Base-by-base conservation (phyloP, 2,113 vertebrate genomes). In the Heterochromis multidens region DNA sequence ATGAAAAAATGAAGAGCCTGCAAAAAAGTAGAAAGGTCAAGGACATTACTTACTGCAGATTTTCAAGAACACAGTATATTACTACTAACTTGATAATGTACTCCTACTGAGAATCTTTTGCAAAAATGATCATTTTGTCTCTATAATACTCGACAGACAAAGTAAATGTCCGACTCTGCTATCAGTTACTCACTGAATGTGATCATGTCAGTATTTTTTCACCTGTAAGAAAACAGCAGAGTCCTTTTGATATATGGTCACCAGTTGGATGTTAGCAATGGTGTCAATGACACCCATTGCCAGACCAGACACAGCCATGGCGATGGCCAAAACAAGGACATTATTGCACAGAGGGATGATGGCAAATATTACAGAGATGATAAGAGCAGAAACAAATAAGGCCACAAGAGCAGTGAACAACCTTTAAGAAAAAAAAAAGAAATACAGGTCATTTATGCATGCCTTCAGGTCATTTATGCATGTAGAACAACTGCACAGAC, bases 231-330 rank as follows among this genome's bases (percentile, higher is more conserved):
- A 99, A 91, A 99, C 87, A 2, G 98, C 97, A 0, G 98, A 98
- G 90, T 99, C 98, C 94, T 97, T 98, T 93, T 99, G 97, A 93
- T 99, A 99, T 92, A 98, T 97, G 93, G 96, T 95, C 81, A 99
- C 98, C 87, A 99, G 96, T 91, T 99, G 98, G 94, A 98, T 97
- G 95, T 99, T 99, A 82, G 98, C 98, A 29, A 99, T 98, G 10
- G 98, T 99, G 95, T 99, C 98, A 3, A 99, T 99, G 80, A 98
- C 94, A 12, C 98, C 98, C 98, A 99, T 99, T 31, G 98, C 97
- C 88, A 99, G 93, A 17, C 98, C 98, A 0, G 98, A 98, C 91
- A 97, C 95, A 0, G 98, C 98, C 97, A 99, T 98, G 86, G 97
- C 97, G 10, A 97, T 90, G 14, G 97, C 98, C 91, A 99, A 95